A percentile compares a stretch with the other conserved stretches of the same genome.
phyloP scores from a whole-genome alignment of 2,888 invertebrate species.

The Mythimna albipuncta region DNA sequence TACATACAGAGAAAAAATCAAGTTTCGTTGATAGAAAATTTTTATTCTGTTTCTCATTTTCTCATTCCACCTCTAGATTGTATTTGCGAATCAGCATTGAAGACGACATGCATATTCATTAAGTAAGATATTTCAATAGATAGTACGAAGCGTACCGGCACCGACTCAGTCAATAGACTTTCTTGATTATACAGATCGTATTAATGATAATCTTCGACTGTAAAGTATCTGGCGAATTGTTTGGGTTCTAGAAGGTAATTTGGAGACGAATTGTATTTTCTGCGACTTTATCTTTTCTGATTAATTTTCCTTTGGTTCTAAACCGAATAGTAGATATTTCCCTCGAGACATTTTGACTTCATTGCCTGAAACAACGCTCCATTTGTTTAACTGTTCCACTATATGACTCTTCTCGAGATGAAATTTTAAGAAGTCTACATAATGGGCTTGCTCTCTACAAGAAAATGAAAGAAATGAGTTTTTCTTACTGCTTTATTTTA shows the following conservation, averaged over 20 bases:
- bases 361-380: constrained; percentile 11
- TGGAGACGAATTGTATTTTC: constrained; percentile 34
- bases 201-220: constrained; percentile 21
- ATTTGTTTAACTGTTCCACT: constrained; percentile 34
- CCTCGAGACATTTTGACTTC: constrained; percentile 20
- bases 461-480: constrained; percentile 22
- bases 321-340: constrained; percentile 35
- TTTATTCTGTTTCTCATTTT: background rate
- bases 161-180: constrained; percentile 3
- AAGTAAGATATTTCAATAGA: constrained; percentile 6
- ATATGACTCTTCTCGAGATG: background rate
- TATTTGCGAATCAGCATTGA: constrained; percentile 11
- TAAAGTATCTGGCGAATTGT: constrained; percentile 15
- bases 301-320: constrained; percentile 30
- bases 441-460: background rate
- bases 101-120: constrained; percentile 16
- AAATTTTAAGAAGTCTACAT: background rate
- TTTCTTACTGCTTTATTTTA: constrained; percentile 9
- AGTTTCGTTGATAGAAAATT: background rate
- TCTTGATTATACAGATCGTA: constrained; percentile 17
- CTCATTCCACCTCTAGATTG: constrained; percentile 8
- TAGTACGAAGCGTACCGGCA: constrained; percentile 10
- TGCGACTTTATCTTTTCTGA: constrained; percentile 20
- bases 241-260: constrained; percentile 20
- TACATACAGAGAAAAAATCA: background rate